phyloP scores from a whole-genome alignment of 1,140 invertebrate species.

The Lysiphlebus fabarum region DNA sequence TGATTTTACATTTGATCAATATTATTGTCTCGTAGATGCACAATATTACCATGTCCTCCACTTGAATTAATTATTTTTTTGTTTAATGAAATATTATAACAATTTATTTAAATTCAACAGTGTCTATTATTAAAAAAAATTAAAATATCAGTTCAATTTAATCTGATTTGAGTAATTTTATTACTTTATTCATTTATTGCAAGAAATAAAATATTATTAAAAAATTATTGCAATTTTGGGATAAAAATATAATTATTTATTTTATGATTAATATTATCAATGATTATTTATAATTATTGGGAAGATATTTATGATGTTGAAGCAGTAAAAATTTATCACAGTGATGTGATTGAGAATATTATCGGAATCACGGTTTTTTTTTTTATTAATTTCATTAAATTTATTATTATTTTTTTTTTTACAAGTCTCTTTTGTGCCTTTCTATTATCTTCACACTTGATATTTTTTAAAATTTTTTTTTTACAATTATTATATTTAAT shows the following conservation, averaged over 20 bases:
- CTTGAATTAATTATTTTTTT: too few species aligned
- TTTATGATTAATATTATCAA: constrained; percentile 3
- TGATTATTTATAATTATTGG: constrained; percentile 16
- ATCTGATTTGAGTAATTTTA: too few species aligned
- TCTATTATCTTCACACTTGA: too few species aligned
- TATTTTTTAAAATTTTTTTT: too few species aligned
- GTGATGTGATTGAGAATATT: constrained; percentile 42
- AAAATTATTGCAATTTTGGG: constrained; percentile 29
- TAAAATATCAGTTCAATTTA: too few species aligned
- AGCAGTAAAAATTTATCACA: constrained; percentile 44
- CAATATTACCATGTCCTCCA: too few species aligned
- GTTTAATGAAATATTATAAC: too few species aligned
- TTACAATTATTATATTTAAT: too few species aligned
- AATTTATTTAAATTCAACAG: too few species aligned
- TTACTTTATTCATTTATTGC: constrained; percentile 4
- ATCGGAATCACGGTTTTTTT: constrained; percentile 33
- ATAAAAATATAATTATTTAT: constrained; percentile 19
- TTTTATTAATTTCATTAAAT: constrained; percentile 11
- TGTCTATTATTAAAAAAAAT: too few species aligned
- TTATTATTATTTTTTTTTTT: constrained; percentile 2
- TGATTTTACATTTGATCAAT: too few species aligned
- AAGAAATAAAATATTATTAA: constrained; percentile 25
- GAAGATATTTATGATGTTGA: constrained; percentile 38
- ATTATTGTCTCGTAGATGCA: too few species aligned
- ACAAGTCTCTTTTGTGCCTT: constrained; percentile 26